Conservation (phyloP, 2,113 vertebrate genomes). For the Rostratula benghalensis region DNA sequence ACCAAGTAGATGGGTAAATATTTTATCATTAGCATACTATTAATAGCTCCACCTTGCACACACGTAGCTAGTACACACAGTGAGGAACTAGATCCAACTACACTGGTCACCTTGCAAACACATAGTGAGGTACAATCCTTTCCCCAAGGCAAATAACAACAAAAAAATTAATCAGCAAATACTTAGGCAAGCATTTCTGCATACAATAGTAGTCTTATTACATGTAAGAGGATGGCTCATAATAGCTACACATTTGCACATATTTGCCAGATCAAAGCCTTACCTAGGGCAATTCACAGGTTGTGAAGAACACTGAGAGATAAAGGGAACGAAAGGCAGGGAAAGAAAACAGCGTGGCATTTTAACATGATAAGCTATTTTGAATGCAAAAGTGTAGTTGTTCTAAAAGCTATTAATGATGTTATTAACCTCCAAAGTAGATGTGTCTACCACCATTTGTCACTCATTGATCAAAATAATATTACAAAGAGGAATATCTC, state of each 20-base stretch:
- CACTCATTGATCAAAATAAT: neutral
- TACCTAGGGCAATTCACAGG: neutral
- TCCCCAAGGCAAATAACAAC: neutral
- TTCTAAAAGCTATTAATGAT: neutral
- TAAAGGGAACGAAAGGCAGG: neutral
- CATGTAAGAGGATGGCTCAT: neutral
- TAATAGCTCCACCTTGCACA: neutral
- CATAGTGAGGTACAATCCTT: neutral
- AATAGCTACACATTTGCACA: neutral
- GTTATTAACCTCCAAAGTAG: neutral
- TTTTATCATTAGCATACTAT: neutral
- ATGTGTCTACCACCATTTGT: neutral
- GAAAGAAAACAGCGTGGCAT: neutral
- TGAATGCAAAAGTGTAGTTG: neutral
- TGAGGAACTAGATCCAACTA: neutral
- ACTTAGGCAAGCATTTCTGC: neutral
- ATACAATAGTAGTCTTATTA: neutral
- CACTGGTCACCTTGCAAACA: neutral
- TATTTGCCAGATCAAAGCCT: constrained; percentile 20
- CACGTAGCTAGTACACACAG: neutral
- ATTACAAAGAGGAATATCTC: neutral
- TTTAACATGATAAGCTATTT: neutral
- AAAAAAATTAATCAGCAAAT: neutral
- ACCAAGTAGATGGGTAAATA: neutral
- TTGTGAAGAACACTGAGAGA: neutral